Evolutionary conservation across 1,140 invertebrate species (phyloP).

Genomic region (Pachyrhynchus sulphureomaculatus): DNA sequence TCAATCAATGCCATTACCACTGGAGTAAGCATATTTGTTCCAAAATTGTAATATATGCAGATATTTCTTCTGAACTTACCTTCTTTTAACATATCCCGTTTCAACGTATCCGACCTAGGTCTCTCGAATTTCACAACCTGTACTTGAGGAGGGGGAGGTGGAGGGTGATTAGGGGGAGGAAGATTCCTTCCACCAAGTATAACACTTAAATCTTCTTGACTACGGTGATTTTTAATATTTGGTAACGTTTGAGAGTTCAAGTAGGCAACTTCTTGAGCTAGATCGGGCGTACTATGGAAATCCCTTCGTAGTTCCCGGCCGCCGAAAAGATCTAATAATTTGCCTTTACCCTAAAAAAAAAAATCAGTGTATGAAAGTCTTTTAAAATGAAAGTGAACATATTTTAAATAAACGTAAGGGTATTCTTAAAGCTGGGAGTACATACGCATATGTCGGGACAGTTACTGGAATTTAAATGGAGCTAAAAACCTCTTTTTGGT

Average conservation of each 20-base stretch:
- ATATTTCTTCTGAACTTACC: too few relatives aligned
- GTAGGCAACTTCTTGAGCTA: conserved; percentile 55
- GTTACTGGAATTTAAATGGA: too few relatives aligned
- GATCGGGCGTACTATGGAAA: conserved; percentile 86
- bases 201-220: conserved; percentile 70
- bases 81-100: conserved; percentile 41
- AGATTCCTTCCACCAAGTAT: conserved; percentile 53
- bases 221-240: conserved; percentile 59
- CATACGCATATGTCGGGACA: too few relatives aligned
- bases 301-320: conserved; percentile 71
- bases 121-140: conserved; percentile 76
- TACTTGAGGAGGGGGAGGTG: conserved; percentile 68
- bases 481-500: too few relatives aligned
- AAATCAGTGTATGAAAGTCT: too few relatives aligned
- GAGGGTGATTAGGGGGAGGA: conserved; percentile 70
- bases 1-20: too few relatives aligned
- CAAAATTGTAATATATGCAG: too few relatives aligned
- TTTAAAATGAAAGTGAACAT: too few relatives aligned
- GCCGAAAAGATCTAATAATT: conserved; percentile 56
- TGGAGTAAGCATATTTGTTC: neutral
- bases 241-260: conserved; percentile 33
- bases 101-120: conserved; percentile 47
- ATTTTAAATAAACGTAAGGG: too few relatives aligned
- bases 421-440: too few relatives aligned
- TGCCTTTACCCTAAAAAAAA: conserved; percentile 47